A percentile compares a stretch with the other conserved stretches of the same genome.
Conservation (phyloP, 2,113 vertebrate species). For the Rhinogobius similis region DNA sequence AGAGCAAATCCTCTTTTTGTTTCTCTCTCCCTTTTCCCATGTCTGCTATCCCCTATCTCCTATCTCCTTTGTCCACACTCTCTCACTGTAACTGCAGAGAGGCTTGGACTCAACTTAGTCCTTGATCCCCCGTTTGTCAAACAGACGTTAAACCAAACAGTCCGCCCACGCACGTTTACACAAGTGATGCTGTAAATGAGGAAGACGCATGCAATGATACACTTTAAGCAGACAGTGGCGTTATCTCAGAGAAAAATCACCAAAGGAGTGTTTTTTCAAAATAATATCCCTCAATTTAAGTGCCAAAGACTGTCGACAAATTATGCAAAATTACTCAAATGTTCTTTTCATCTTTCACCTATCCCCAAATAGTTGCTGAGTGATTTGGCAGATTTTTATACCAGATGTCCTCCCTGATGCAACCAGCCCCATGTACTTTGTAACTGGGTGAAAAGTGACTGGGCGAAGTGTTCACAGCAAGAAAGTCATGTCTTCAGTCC, state of each 20-base stretch:
- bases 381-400: neutral
- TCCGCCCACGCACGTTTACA: conserved; percentile 14
- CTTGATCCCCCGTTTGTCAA: conserved; percentile 43
- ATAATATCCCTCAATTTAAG: neutral
- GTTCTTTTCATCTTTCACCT: neutral
- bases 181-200: conserved; percentile 28
- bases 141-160: conserved; percentile 42
- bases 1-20: conserved; percentile 41
- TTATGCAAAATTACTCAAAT: neutral
- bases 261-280: neutral
- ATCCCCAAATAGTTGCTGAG: neutral
- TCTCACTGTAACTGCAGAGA: conserved; percentile 18
- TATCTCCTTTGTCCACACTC: conserved; percentile 5
- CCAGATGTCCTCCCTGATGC: conserved; percentile 1
- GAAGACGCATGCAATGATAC: conserved; percentile 37
- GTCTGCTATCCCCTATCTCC: conserved; percentile 21
- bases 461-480: neutral
- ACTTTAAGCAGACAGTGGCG: conserved; percentile 20
- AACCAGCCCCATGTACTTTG: neutral
- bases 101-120: conserved; percentile 19
- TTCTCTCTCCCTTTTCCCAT: conserved; percentile 19
- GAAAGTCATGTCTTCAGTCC: neutral
- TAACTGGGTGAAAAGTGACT: neutral
- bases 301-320: neutral
- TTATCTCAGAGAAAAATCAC: conserved; percentile 2